Base-by-base conservation (phyloP, 2,113 vertebrate genomes). In the Rhea americana region DNA sequence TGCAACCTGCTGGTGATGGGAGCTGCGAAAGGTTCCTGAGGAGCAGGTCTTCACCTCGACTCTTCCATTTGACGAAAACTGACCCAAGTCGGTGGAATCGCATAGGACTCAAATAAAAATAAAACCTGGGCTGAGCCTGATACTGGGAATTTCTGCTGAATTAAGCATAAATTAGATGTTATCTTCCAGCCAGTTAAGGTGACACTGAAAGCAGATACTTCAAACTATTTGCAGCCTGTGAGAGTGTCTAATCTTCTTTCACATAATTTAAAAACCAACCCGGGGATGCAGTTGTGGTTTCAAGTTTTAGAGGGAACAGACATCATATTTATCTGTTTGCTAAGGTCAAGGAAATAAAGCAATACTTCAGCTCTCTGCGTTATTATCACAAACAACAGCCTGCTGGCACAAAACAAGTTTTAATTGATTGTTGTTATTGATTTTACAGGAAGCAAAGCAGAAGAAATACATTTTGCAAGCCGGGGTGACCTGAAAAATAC, bases 81-180 rank as follows among this genome's bases (percentile, higher is more conserved):
- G 73, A 82, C 70, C 48, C 4, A 82, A 90, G 30, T 62, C 53
- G 47, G 61, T 48, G 16, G 9, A 16, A 87, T 82, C 70, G 79
- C 7, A 30, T 41, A 70, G 5, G 41, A 66, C 62, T 79, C 53
- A 79, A 86, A 88, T 39, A 1, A 78, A 91, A 92, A 71, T 77
- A 81, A 83, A 85, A 82, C 41, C 58, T 59, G 45, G 70, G 28
- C 66, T 88, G 53, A 82, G 80, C n/a, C 77, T 82, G 77, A 94
- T 87, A 75, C 48, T 12, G 41, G 88, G 66, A 87, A 62, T 76
- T 95, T 95, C 83, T 90, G 62, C 74, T 94, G 88, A 94, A 86
- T 90, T 94, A 82, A 47, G 58, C 81, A 93, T 94, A 94, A 95
- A 91, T 94, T 93, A 94, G 94, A 96, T 95, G 71, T 87, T 95